Base-by-base conservation (phyloP, 2,113 vertebrate genomes). In the Pseudopipra pipra region DNA sequence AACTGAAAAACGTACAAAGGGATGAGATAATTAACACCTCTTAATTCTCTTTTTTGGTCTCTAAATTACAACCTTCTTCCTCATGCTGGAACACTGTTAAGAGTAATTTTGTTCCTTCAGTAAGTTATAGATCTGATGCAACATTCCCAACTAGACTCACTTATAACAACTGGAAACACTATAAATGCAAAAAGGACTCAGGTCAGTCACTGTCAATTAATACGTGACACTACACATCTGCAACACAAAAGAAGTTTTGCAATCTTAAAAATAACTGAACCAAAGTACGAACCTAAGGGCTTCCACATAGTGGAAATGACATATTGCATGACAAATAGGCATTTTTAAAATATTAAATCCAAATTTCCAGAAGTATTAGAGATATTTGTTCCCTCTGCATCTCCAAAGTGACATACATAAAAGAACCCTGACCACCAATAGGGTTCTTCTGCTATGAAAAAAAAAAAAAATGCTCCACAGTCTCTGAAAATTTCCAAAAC, bases 1-100 rank as follows among this genome's bases (percentile, higher is more conserved):
- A 91, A 91, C 13, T 71, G 93, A 95, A 72, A 93, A 93, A 59
- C 8, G 33, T 62, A 94, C 82, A 93, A 96, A 87, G 51, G 39
- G 67, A 93, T 46, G 61, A 91, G 87, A 95, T 93, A 95, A 97
- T 96, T 91, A 97, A 89, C 63, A 66, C 63, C 83, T 87, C 71
- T 66, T 77, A 14, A 33, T 85, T 85, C 54, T 77, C 89, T 85
- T 95, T 90, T 95, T 93, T 95, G 87, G 91, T 85, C 56, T 79
- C 87, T 79, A 94, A 95, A 96, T 94, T 96, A 93, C 61, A 97
- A 85, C 66, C 46, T 91, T 85, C 91, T 51, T 89, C 28, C 46
- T 82, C 66, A n/a, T 11, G 8, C 85, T 96, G 87, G 89, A 93
- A 88, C 71, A 39, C 78, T 85, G 28, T 87, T 82, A 93, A 82